Conservation (phyloP, 1,140 invertebrate genomes). For the Hermetia illucens region DNA sequence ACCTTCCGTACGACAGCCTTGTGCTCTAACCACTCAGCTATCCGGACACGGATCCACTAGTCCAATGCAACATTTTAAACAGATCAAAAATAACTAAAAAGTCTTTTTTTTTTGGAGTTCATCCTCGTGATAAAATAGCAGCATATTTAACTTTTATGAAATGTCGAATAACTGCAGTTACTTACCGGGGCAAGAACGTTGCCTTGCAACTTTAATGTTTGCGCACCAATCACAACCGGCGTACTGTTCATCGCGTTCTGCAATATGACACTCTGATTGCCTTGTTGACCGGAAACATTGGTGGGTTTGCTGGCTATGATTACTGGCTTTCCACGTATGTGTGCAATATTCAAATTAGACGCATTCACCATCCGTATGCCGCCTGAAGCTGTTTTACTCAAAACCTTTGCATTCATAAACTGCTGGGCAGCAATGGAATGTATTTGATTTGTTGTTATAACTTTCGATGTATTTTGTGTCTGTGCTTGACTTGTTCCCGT, state of each 20-base stretch:
- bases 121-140: no score
- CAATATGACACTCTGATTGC: slow-evolving; percentile 25
- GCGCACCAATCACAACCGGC: slow-evolving; percentile 27
- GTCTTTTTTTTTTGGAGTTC: no score
- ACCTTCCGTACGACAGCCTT: no score
- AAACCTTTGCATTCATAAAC: slow-evolving; percentile 30
- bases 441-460: not conserved
- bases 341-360: slow-evolving; percentile 35
- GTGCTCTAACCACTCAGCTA: no score
- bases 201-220: slow-evolving; percentile 22
- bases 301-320: slow-evolving; percentile 40
- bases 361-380: slow-evolving; percentile 37
- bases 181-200: slow-evolving; percentile 7
- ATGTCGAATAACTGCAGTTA: no score
- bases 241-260: slow-evolving; percentile 7
- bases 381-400: slow-evolving; percentile 10
- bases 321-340: slow-evolving; percentile 48
- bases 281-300: slow-evolving; percentile 27
- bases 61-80: not conserved
- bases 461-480: slow-evolving; percentile 3
- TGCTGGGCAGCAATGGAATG: slow-evolving; percentile 20
- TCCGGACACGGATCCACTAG: no score
- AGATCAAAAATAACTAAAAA: slow-evolving; percentile 2
- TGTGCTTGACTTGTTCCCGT: slow-evolving; percentile 19
- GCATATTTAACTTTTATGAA: no score